phyloP scores from a whole-genome alignment of 2,888 invertebrate genomes.

The Coenonympha arcania region DNA sequence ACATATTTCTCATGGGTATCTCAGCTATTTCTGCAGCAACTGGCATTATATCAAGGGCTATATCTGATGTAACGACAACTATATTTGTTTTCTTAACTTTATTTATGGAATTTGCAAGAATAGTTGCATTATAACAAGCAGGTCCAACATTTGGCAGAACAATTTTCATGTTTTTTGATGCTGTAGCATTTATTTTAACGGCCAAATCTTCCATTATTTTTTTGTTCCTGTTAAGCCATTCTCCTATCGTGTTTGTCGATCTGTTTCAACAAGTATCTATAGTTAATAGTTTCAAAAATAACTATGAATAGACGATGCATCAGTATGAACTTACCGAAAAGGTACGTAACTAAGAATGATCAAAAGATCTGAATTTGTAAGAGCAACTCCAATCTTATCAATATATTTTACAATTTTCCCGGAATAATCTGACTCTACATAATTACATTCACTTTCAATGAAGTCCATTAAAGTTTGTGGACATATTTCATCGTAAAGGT shows the following conservation, averaged over 20 bases:
- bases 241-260: slow-evolving; percentile 43
- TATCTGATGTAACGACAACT: slow-evolving; percentile 73
- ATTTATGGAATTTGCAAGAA: slow-evolving; percentile 53
- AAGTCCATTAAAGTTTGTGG: slow-evolving; percentile 42
- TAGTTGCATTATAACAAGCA: slow-evolving; percentile 73
- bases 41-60: slow-evolving; percentile 64
- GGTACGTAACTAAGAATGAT: slow-evolving; percentile 67
- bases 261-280: slow-evolving; percentile 30
- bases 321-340: slow-evolving; percentile 40
- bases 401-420: slow-evolving; percentile 54
- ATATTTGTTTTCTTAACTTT: slow-evolving; percentile 64
- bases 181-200: slow-evolving; percentile 65
- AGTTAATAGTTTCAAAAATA: neutral
- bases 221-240: slow-evolving; percentile 53
- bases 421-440: slow-evolving; percentile 40
- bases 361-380: slow-evolving; percentile 66
- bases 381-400: slow-evolving; percentile 57
- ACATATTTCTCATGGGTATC: slow-evolving; percentile 63
- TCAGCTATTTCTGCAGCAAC: slow-evolving; percentile 58
- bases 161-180: slow-evolving; percentile 60
- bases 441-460: slow-evolving; percentile 54
- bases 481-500: slow-evolving; percentile 46
- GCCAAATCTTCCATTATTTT: slow-evolving; percentile 58
- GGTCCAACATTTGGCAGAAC: slow-evolving; percentile 73
- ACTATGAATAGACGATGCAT: neutral